A percentile compares a stretch with the other conserved stretches of the same genome.
Conservation (phyloP, 2,113 vertebrate species). For the Alaudala cheleensis region DNA sequence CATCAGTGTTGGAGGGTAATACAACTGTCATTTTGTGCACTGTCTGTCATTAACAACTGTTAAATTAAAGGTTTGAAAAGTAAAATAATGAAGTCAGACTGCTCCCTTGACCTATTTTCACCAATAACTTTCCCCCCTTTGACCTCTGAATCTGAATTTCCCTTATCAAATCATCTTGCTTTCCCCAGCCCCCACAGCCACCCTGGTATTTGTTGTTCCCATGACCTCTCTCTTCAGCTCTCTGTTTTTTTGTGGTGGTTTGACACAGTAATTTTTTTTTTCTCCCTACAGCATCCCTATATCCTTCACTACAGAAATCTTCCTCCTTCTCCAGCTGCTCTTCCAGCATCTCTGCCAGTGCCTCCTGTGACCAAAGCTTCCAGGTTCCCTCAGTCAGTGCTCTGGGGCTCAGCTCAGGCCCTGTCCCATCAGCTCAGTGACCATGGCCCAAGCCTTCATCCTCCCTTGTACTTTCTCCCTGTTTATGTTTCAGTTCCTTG, state of each 20-base stretch:
- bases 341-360: background rate
- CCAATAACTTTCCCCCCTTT: background rate
- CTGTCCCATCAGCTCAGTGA: background rate
- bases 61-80: slow-evolving; percentile 50
- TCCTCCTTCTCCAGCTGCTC: background rate
- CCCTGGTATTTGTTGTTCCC: background rate
- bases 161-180: slow-evolving; percentile 11
- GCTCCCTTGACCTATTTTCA: slow-evolving; percentile 44
- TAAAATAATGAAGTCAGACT: slow-evolving; percentile 42
- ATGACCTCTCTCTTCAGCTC: slow-evolving; percentile 1
- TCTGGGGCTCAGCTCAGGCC: background rate
- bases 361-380: background rate
- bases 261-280: background rate
- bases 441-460: background rate
- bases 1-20: slow-evolving; percentile 67
- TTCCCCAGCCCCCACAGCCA: background rate
- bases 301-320: background rate
- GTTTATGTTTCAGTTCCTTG: background rate
- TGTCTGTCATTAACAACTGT: slow-evolving; percentile 57
- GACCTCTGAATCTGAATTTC: slow-evolving; percentile 39
- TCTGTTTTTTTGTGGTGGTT: background rate
- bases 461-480: background rate
- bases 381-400: background rate
- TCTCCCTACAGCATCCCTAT: background rate
- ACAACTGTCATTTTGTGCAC: slow-evolving; percentile 65